phyloP scores from a whole-genome alignment of 2,797 vertebrate genomes.

The Eurystomus glaucurus region DNA sequence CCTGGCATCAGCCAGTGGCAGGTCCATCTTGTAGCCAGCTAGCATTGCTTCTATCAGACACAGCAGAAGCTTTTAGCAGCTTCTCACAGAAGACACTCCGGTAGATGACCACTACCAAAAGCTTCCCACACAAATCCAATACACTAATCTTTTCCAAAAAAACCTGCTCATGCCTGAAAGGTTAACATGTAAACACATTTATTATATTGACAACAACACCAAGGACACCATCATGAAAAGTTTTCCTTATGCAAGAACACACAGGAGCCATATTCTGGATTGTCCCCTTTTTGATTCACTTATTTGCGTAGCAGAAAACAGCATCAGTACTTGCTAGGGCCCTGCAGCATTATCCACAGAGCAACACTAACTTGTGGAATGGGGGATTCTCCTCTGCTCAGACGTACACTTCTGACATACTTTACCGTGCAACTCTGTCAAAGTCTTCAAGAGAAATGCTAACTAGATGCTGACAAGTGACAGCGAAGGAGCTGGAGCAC shows the following conservation, averaged over 20 bases:
- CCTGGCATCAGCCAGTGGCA: background rate
- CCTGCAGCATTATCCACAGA: background rate
- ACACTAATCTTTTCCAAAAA: background rate
- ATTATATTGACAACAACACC: background rate
- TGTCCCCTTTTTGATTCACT: background rate
- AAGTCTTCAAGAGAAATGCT: background rate
- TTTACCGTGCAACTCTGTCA: background rate
- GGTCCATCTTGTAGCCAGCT: background rate
- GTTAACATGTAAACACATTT: background rate
- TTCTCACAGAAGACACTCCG: background rate
- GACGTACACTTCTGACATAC: background rate
- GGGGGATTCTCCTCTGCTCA: background rate
- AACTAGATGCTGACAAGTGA: background rate
- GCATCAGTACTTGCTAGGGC: background rate
- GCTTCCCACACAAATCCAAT: background rate
- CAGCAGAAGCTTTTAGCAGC: background rate
- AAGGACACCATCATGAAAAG: background rate
- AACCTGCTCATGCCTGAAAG: background rate
- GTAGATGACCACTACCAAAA: background rate
- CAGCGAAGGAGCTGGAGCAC: background rate
- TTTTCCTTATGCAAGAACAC: background rate
- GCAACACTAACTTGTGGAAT: background rate
- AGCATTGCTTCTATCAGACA: background rate
- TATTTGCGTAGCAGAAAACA: background rate
- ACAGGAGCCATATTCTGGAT: accelerated